These are phyloP conservation scores for Tinea trinotella DNA, from an alignment of 2,888 invertebrate species.

Conservation along the genomic window DNA sequence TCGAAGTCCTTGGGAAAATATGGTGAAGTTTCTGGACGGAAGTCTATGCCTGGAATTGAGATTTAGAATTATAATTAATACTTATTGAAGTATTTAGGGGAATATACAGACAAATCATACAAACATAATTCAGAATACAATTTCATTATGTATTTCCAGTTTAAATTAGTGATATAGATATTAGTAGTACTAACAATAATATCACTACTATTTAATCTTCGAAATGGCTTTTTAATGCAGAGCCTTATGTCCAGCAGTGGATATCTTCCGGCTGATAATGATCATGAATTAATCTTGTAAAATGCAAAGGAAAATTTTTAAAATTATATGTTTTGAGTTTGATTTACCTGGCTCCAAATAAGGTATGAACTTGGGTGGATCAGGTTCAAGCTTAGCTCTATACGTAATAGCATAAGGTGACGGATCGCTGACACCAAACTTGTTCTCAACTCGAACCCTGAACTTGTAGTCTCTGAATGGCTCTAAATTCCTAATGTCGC, in stretches of 20 bases:
- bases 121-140: too few species aligned
- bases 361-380: conserved; percentile 84
- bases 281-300: too few species aligned
- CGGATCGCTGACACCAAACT: conserved; percentile 96
- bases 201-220: too few species aligned
- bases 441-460: conserved; percentile 95
- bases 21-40: conserved; percentile 86
- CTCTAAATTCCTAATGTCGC: conserved; percentile 90
- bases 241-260: too few species aligned
- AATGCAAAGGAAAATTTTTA: too few species aligned
- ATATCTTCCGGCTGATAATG: too few species aligned
- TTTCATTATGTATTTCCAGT: too few species aligned
- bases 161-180: too few species aligned
- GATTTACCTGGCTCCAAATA: conserved; percentile 75
- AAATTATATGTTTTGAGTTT: not conserved
- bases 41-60: conserved; percentile 75
- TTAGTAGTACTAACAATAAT: too few species aligned
- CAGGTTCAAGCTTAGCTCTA: conserved; percentile 83
- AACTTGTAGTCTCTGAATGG: conserved; percentile 97
- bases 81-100: not conserved
- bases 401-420: conserved; percentile 91
- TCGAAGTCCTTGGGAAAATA: conserved; percentile 95
- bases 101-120: too few species aligned
- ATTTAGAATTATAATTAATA: not conserved
- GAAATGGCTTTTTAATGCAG: too few species aligned